These are phyloP conservation scores for Synanceia verrucosa DNA, from an alignment of 2,797 vertebrate species.

Conservation along the genomic window DNA sequence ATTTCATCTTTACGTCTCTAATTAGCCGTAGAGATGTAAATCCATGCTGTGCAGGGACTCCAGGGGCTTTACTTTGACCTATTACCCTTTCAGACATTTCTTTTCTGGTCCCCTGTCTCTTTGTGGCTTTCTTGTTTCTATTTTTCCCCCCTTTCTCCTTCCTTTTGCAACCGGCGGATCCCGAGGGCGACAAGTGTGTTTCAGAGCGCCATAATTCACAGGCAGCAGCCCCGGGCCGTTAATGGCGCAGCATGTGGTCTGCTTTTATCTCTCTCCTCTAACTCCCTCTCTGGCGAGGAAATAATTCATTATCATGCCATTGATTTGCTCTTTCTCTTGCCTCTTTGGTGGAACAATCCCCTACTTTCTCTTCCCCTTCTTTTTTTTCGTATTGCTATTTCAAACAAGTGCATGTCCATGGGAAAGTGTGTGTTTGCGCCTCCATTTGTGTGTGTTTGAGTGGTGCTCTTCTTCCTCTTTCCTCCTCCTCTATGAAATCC, in stretches of 20 bases:
- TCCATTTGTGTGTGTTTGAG: constrained; percentile 5
- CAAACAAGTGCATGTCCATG: constrained; percentile 47
- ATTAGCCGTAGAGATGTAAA: constrained; percentile 68
- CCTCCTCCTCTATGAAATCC: constrained; percentile 38
- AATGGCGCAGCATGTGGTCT: constrained; percentile 75
- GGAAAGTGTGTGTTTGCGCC: constrained; percentile 20
- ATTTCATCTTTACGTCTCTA: constrained; percentile 69
- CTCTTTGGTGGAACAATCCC: constrained; percentile 45
- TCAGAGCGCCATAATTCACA: constrained; percentile 62
- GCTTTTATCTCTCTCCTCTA: constrained; percentile 76
- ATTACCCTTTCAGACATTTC: constrained; percentile 49
- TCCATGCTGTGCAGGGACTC: constrained; percentile 43
- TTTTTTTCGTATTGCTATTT: constrained; percentile 43
- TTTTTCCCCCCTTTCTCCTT: constrained; percentile 37
- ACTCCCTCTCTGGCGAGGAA: constrained; percentile 66
- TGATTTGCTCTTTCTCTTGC: constrained; percentile 63
- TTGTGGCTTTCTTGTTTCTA: constrained; percentile 35
- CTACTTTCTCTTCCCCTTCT: neutral
- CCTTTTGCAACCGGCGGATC: constrained; percentile 55
- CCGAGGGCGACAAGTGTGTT: constrained; percentile 61
- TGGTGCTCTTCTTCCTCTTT: constrained; percentile 6
- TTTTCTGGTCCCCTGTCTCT: constrained; percentile 25
- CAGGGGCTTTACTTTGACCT: constrained; percentile 55
- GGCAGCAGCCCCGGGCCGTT: constrained; percentile 64
- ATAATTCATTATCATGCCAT: constrained; percentile 75